Percentiles rank a stretch among this genome's conserved stretches.
Conservation (phyloP, 2,113 vertebrate species). For the Nannobrachium achirus region DNA sequence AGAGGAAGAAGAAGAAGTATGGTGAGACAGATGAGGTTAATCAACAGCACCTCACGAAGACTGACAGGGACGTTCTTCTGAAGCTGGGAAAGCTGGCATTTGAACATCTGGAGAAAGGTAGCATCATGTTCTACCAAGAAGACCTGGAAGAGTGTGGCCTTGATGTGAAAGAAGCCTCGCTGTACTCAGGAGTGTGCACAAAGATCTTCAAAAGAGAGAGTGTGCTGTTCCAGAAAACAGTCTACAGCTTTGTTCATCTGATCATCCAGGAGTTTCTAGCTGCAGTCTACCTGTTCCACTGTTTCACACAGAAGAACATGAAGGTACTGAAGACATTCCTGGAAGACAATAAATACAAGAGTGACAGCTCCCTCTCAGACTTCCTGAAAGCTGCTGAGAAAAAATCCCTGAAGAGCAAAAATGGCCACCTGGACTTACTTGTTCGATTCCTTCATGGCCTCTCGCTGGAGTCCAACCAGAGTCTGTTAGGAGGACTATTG, state of each 20-base stretch:
- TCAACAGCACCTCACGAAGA: not conserved
- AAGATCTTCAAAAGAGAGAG: conserved; percentile 39
- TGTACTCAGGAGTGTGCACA: conserved; percentile 42
- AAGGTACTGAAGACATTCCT: not conserved
- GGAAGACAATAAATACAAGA: not conserved
- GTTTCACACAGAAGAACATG: not conserved
- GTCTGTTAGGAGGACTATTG: not conserved
- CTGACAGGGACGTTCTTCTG: conserved; percentile 9
- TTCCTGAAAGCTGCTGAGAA: not conserved
- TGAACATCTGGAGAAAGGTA: conserved; percentile 23
- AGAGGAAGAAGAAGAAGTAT: conserved; percentile 30
- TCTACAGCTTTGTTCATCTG: conserved; percentile 58
- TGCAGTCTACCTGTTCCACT: conserved; percentile 17
- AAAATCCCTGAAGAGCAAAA: not conserved
- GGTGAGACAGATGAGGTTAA: not conserved
- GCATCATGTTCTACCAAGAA: conserved; percentile 49
- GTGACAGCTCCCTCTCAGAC: not conserved
- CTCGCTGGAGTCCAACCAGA: not conserved
- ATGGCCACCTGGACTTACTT: not conserved
- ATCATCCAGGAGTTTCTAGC: conserved; percentile 53
- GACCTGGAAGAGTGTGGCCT: conserved; percentile 49
- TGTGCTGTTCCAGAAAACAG: conserved; percentile 13
- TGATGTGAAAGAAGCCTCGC: conserved; percentile 26
- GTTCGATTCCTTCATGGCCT: not conserved
- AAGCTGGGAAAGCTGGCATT: conserved; percentile 33